Evolutionary conservation across 2,888 invertebrate genomes (phyloP).

Genomic region (Meteorus colon): DNA sequence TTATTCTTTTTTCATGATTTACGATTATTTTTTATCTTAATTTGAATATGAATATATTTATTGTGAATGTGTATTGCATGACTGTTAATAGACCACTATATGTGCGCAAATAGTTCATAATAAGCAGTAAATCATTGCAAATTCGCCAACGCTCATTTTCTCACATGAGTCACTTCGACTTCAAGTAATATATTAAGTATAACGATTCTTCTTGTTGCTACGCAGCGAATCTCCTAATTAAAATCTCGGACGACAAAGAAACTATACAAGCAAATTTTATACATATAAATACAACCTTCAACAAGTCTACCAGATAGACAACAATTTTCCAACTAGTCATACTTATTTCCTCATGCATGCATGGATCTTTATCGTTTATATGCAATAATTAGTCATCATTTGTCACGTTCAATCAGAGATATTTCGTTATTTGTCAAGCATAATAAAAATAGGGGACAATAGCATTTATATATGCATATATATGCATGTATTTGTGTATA

Average conservation of each 20-base stretch:
- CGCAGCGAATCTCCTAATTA: slow-evolving; percentile 28
- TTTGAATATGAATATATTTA: background rate
- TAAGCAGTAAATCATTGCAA: slow-evolving; percentile 37
- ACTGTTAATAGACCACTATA: slow-evolving; percentile 10
- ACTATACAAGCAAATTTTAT: background rate
- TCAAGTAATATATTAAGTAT: slow-evolving; percentile 21
- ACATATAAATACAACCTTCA: background rate
- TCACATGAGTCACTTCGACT: slow-evolving; percentile 25
- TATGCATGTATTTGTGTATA: background rate
- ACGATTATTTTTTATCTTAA: background rate
- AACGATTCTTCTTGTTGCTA: slow-evolving; percentile 32
- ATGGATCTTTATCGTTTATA: slow-evolving; percentile 9
- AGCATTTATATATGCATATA: slow-evolving; percentile 1
- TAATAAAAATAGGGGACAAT: slow-evolving; percentile 19
- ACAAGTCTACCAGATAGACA: background rate
- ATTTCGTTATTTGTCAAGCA: slow-evolving; percentile 6
- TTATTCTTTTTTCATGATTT: background rate
- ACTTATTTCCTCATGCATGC: background rate
- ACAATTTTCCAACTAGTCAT: background rate
- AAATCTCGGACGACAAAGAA: slow-evolving; percentile 23
- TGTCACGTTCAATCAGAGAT: slow-evolving; percentile 18
- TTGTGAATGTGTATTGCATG: slow-evolving; percentile 21
- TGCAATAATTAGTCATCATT: slow-evolving; percentile 29
- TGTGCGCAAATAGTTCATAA: slow-evolving; percentile 38
- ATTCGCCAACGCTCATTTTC: slow-evolving; percentile 40